Conservation (phyloP, 2,113 vertebrate genomes). For the Xenopus borealis region DNA sequence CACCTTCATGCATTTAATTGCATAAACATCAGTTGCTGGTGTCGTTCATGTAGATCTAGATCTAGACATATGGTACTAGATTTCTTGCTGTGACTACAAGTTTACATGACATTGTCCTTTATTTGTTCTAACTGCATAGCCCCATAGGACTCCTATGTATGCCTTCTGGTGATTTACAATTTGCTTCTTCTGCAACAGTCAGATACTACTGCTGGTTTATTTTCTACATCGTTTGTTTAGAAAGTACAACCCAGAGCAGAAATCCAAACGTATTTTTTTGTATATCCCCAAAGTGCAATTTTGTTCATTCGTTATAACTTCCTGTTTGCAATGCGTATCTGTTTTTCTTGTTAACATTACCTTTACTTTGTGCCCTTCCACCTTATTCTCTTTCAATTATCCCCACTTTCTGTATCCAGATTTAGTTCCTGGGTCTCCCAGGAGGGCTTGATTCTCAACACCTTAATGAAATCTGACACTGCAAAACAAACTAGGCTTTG, state of each 20-base stretch:
- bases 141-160: too few species aligned
- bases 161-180: too few species aligned
- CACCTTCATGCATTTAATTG: too few species aligned
- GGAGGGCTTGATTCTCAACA: constrained; percentile 12
- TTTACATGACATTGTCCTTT: too few species aligned
- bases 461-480: constrained; percentile 19
- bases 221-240: constrained; percentile 4
- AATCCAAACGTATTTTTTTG: constrained; percentile 1
- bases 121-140: too few species aligned
- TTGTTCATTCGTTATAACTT: background rate
- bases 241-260: background rate
- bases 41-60: too few species aligned
- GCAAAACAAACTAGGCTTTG: constrained; percentile 5
- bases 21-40: too few species aligned
- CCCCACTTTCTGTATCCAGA: constrained; percentile 4
- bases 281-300: background rate
- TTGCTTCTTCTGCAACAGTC: constrained; percentile 14
- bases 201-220: constrained; percentile 6
- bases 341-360: background rate
- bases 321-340: background rate
- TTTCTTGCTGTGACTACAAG: too few species aligned
- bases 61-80: too few species aligned
- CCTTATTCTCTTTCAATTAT: background rate
- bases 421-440: constrained; percentile 5
- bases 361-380: background rate